Conservation (phyloP, 1,140 invertebrate genomes). For the Aplysia californica region DNA sequence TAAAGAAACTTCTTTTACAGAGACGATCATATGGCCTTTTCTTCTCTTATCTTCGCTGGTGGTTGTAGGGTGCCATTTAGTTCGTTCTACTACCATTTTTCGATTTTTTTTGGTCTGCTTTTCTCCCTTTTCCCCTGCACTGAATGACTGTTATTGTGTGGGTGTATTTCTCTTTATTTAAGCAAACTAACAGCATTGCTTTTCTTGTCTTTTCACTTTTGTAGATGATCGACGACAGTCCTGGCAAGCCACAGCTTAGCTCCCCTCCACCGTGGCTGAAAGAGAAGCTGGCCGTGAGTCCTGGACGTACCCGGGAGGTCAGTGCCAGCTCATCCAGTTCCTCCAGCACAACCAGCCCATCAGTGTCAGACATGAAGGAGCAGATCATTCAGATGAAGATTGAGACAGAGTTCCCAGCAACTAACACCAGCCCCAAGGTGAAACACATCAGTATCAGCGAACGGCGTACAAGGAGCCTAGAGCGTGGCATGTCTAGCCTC, state of each 20-base stretch:
- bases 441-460: conserved; percentile 55
- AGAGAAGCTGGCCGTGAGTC: conserved; percentile 33
- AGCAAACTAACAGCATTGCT: too few relatives aligned
- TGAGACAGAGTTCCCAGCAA: conserved; percentile 62
- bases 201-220: too few relatives aligned
- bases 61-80: too few relatives aligned
- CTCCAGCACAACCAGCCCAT: conserved; percentile 32
- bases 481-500: not conserved
- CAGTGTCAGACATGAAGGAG: conserved; percentile 10
- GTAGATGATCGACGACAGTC: too few relatives aligned
- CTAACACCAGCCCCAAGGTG: conserved; percentile 59
- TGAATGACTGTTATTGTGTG: too few relatives aligned
- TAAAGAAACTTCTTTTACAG: too few relatives aligned
- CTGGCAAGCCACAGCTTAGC: conserved; percentile 53
- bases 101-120: too few relatives aligned
- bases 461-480: conserved; percentile 33
- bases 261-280: conserved; percentile 58
- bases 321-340: conserved; percentile 27
- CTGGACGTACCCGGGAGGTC: conserved; percentile 6
- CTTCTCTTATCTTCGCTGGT: too few relatives aligned
- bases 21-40: too few relatives aligned
- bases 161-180: too few relatives aligned
- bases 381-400: conserved; percentile 48
- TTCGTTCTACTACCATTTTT: too few relatives aligned
- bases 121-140: too few relatives aligned